Conservation (phyloP, 2,888 invertebrate genomes). For the Graphium colonna region DNA sequence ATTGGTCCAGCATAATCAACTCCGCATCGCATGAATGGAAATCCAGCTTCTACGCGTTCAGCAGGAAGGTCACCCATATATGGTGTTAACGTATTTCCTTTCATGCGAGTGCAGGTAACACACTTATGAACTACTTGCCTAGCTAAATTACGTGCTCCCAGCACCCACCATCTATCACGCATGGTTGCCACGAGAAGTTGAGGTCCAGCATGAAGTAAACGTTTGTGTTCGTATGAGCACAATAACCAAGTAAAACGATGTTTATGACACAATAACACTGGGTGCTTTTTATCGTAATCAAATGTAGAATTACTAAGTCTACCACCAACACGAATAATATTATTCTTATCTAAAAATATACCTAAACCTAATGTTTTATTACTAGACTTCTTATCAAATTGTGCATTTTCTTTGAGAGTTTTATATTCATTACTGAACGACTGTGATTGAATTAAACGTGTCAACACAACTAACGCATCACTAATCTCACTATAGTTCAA, state of each 20-base stretch:
- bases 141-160: conserved; percentile 27
- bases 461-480: no score
- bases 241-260: background rate
- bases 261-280: conserved; percentile 10
- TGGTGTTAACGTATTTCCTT: conserved; percentile 14
- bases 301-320: conserved; percentile 19
- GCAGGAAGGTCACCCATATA: conserved; percentile 31
- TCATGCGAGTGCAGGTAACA: conserved; percentile 8
- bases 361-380: no score
- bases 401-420: no score
- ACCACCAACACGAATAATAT: conserved; percentile 21
- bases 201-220: conserved; percentile 29
- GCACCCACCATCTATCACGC: conserved; percentile 30
- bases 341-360: background rate
- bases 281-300: conserved; percentile 28
- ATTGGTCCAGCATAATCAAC: conserved; percentile 34
- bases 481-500: no score
- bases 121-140: conserved; percentile 10
- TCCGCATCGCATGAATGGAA: conserved; percentile 29
- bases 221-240: conserved; percentile 10
- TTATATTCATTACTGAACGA: no score
- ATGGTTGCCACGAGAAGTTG: conserved; percentile 27
- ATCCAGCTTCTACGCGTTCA: conserved; percentile 26
- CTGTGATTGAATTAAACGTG: no score
- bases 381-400: no score